Percentiles rank a stretch among this genome's conserved stretches.
phyloP scores from a whole-genome alignment of 2,113 vertebrate species.

The Gracilinanus agilis region DNA sequence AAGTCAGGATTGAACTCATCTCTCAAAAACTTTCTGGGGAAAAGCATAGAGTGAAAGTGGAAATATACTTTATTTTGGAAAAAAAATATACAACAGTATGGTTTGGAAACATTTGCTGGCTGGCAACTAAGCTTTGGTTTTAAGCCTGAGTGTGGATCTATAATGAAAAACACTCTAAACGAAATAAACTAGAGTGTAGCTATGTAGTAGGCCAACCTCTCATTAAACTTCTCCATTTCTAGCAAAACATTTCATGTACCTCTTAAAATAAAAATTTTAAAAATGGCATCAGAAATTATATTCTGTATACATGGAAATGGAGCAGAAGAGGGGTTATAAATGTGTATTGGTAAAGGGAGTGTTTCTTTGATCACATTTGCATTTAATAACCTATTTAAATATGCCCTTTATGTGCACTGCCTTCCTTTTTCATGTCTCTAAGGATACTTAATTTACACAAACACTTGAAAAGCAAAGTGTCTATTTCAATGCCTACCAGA shows the following conservation, averaged over 20 bases:
- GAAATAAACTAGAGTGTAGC: neutral
- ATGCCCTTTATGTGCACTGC: conserved; percentile 31
- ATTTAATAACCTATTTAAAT: conserved; percentile 59
- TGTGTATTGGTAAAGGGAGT: neutral
- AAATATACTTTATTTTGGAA: too few species aligned
- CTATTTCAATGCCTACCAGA: neutral
- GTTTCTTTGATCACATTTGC: neutral
- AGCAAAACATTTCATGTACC: neutral
- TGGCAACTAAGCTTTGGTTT: too few species aligned
- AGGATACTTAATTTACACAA: conserved; percentile 56
- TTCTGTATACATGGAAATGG: neutral
- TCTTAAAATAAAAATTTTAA: conserved; percentile 12
- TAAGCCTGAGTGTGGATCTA: neutral
- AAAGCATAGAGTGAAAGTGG: neutral
- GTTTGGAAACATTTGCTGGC: too few species aligned
- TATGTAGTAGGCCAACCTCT: neutral
- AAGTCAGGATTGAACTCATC: neutral
- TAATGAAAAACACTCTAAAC: neutral
- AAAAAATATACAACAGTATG: too few species aligned
- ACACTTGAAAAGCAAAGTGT: neutral
- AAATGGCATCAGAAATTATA: conserved; percentile 25
- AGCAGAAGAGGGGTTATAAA: neutral
- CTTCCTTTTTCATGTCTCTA: conserved; percentile 35
- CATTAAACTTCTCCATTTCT: neutral
- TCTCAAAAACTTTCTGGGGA: neutral